A percentile compares a stretch with the other conserved stretches of the same genome.
Conservation (phyloP, 2,113 vertebrate species). For the Grammomys surdaster region DNA sequence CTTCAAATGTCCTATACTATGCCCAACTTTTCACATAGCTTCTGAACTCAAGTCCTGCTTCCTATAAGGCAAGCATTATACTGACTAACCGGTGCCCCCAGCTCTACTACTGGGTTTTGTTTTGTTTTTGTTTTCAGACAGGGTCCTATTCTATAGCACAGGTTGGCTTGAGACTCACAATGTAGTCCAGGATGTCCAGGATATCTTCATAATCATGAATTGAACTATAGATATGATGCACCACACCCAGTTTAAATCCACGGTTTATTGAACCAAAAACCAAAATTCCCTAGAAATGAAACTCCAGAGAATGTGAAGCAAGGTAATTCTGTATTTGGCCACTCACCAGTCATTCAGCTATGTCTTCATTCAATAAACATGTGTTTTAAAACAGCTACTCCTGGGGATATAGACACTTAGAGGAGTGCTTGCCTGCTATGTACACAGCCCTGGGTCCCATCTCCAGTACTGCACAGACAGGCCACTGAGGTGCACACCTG, state of each 20-base stretch:
- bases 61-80: neutral
- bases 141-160: neutral
- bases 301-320: slow-evolving; percentile 45
- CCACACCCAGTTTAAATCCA: neutral
- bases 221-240: neutral
- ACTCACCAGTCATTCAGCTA: neutral
- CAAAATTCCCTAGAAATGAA: neutral
- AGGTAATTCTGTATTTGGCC: neutral
- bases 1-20: neutral
- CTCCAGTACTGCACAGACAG: neutral
- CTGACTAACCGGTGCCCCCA: neutral
- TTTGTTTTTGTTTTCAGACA: neutral
- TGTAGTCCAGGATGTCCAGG: neutral
- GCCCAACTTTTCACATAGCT: neutral
- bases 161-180: neutral
- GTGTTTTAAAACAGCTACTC: slow-evolving; percentile 14
- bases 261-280: neutral
- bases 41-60: neutral
- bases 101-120: neutral
- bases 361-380: slow-evolving; percentile 23
- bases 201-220: neutral
- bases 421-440: neutral
- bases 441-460: neutral
- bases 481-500: neutral
- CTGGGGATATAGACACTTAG: neutral